Evolutionary conservation across 2,113 vertebrate genomes (phyloP), one percentile per base, ranked within the genome.

Genomic region (Aix galericulata): DNA sequence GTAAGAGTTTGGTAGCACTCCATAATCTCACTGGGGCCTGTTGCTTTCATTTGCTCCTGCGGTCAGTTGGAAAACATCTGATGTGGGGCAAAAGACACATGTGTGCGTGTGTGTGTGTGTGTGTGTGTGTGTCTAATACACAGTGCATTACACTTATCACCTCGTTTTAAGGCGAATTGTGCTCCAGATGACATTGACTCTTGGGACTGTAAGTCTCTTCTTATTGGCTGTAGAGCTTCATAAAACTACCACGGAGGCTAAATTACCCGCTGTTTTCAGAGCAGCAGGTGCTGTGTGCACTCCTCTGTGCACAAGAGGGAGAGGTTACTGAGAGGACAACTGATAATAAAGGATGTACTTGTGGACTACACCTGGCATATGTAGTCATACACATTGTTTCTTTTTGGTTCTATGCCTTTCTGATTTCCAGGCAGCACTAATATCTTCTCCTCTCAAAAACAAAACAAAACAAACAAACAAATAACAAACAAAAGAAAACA

Each of bases 241-340:
- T 78, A 21, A 6, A 69, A 67, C 34, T 38, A 74, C 80, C 64
- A 23, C 1, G 2, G 44, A 93, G 68, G 48, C 56, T 94, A 60
- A 91, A 94, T 89, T 84, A 75, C 40, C 55, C 82, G 69, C 32
- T 92, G 17, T 48, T 82, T 50, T 76, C 75, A 76, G 69, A 87
- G 75, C 76, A 78, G 75, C 77, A 95, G 95, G 76, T 95, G 91
- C 77, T 48, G 52, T 52, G 40, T 74, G 63, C 42, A 20, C 69
- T 64, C 20, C 42, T 92, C 55, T 69, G 27, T 46, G 75, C 52
- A 72, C 55, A 60, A 48, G 85, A 69, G 38, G 42, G 77, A 94
- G 86, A 88, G 92, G 94, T 95, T 95, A 91, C 67, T 44, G 50
- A 91, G 68, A 89, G 90, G 89, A 76, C 89, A 93, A 31, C 64